These are phyloP conservation scores for Babyrousa celebensis DNA, from an alignment of 2,797 vertebrate genomes.

Conservation along the genomic window DNA sequence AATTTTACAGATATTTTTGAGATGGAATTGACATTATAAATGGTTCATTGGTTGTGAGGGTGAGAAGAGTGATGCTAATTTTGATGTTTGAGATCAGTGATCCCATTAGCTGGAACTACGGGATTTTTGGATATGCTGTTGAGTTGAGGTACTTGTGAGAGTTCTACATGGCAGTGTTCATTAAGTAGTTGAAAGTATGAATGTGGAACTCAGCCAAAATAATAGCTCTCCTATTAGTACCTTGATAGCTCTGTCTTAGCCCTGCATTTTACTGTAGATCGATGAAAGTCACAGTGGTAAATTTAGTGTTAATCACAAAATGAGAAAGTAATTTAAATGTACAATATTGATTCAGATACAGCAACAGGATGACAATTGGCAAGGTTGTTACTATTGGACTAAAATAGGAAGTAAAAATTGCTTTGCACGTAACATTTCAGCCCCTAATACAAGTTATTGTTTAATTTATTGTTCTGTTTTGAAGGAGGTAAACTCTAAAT, in stretches of 20 bases:
- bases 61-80: not conserved
- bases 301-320: conserved; percentile 10
- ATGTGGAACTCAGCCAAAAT: not conserved
- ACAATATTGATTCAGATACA: not conserved
- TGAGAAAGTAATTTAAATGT: conserved; percentile 11
- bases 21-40: conserved; percentile 18
- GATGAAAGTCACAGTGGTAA: not conserved
- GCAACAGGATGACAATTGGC: not conserved
- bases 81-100: conserved; percentile 9
- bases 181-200: not conserved
- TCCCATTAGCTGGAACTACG: not conserved
- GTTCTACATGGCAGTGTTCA: not conserved
- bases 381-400: not conserved
- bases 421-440: not conserved
- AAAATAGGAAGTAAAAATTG: conserved; percentile 33
- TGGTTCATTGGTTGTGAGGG: not conserved
- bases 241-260: not conserved
- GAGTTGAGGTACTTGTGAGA: not conserved
- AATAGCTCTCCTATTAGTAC: not conserved
- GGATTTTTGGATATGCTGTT: not conserved
- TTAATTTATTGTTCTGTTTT: conserved; percentile 49
- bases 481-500: conserved; percentile 9
- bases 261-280: conserved; percentile 15
- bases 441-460: not conserved
- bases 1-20: conserved; percentile 62